These are phyloP conservation scores for Megathymus violae DNA, from an alignment of 1,140 invertebrate genomes.

Conservation along the genomic window DNA sequence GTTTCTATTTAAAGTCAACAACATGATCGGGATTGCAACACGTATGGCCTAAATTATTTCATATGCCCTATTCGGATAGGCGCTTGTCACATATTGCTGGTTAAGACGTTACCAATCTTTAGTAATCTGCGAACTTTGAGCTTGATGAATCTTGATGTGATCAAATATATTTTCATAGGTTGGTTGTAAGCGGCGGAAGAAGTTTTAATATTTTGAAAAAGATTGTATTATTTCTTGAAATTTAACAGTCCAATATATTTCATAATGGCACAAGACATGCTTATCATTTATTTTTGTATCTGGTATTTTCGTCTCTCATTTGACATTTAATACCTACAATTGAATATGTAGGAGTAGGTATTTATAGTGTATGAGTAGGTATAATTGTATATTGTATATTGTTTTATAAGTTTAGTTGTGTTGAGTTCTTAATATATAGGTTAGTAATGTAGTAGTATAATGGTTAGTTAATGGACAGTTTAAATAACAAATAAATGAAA, in stretches of 20 bases:
- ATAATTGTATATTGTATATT: no score
- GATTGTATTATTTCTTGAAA: conserved; percentile 31
- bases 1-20: conserved; percentile 59
- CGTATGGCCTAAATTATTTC: conserved; percentile 40
- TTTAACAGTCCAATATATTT: conserved; percentile 32
- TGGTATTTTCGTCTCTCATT: background rate
- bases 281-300: background rate
- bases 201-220: conserved; percentile 40
- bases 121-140: conserved; percentile 54
- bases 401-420: no score
- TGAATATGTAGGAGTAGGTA: no score
- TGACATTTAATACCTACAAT: conserved; percentile 1
- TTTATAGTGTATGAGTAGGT: no score
- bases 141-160: no score
- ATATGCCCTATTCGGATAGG: conserved; percentile 11
- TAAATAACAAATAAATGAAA: no score
- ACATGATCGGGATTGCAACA: conserved; percentile 51
- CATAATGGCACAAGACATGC: conserved; percentile 27
- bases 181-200: conserved; percentile 61
- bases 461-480: no score
- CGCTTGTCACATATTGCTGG: conserved; percentile 30
- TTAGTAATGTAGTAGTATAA: no score
- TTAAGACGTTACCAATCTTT: conserved; percentile 8
- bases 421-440: no score
- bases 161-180: conserved; percentile 37